These are phyloP conservation scores for Manduca sexta DNA, from an alignment of 1,140 invertebrate species.

Conservation along the genomic window DNA sequence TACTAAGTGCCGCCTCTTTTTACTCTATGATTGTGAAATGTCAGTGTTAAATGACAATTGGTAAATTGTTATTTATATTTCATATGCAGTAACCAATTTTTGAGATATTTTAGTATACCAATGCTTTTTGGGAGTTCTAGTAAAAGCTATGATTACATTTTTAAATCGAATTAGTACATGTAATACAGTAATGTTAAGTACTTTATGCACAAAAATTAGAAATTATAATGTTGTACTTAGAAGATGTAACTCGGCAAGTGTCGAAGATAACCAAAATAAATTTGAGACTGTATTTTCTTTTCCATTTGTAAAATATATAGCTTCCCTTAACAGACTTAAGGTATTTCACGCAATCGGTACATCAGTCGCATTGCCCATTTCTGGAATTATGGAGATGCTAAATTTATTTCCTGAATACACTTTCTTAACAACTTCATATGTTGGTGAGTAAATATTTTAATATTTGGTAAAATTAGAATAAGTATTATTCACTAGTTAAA, in stretches of 20 bases:
- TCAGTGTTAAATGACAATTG: no score
- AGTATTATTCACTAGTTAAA: no score
- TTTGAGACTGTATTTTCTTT: constrained; percentile 58
- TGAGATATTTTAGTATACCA: no score
- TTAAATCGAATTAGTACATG: background rate
- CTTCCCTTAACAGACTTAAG: constrained; percentile 54
- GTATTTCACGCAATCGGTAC: constrained; percentile 51
- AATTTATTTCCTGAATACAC: constrained; percentile 32
- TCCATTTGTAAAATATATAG: constrained; percentile 48
- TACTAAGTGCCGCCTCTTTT: no score
- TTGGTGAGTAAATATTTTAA: constrained; percentile 28
- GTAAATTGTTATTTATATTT: no score
- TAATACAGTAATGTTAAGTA: background rate
- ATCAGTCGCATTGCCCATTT: constrained; percentile 35
- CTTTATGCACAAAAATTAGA: background rate
- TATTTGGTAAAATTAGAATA: constrained; percentile 2
- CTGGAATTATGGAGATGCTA: constrained; percentile 42
- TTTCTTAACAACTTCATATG: constrained; percentile 35
- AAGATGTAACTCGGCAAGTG: background rate
- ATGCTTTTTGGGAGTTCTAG: background rate
- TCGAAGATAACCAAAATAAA: constrained; percentile 3
- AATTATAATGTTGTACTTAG: background rate
- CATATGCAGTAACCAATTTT: no score
- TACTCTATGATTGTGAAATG: no score
- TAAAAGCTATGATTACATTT: background rate